phyloP scores from a whole-genome alignment of 2,797 vertebrate species.

The Danionella dracula region DNA sequence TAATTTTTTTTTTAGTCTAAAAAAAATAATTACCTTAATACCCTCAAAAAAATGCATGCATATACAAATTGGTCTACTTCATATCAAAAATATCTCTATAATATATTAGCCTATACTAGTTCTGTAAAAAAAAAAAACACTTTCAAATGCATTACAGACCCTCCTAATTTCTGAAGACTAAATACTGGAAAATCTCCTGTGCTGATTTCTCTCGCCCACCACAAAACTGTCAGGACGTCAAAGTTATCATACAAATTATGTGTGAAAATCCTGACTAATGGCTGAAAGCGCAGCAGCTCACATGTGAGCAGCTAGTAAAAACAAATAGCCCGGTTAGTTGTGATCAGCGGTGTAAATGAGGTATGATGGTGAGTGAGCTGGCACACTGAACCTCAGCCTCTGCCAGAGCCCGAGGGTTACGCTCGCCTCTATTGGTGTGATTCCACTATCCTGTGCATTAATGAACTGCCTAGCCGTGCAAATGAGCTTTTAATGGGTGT shows the following conservation, averaged over 20 bases:
- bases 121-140: neutral
- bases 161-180: conserved; percentile 3
- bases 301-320: conserved; percentile 45
- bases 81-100: too few relatives aligned
- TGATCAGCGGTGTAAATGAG: conserved; percentile 81
- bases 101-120: neutral
- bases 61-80: too few relatives aligned
- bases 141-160: neutral
- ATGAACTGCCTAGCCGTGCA: conserved; percentile 98
- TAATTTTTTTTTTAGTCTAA: too few relatives aligned
- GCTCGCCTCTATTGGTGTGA: conserved; percentile 73
- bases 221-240: conserved; percentile 22
- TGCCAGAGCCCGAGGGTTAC: conserved; percentile 80
- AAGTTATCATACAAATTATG: conserved; percentile 30
- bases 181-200: conserved; percentile 16
- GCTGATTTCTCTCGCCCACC: conserved; percentile 11
- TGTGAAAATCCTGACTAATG: conserved; percentile 37
- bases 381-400: conserved; percentile 67
- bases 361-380: conserved; percentile 69
- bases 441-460: conserved; percentile 86
- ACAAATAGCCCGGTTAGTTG: conserved; percentile 52
- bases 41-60: too few relatives aligned
- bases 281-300: conserved; percentile 30
- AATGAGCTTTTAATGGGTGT: conserved; percentile 99
- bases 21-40: too few relatives aligned